Percentiles rank a stretch among this genome's conserved stretches.
phyloP scores from a whole-genome alignment of 2,113 vertebrate genomes.

The Thomomys bottae region DNA sequence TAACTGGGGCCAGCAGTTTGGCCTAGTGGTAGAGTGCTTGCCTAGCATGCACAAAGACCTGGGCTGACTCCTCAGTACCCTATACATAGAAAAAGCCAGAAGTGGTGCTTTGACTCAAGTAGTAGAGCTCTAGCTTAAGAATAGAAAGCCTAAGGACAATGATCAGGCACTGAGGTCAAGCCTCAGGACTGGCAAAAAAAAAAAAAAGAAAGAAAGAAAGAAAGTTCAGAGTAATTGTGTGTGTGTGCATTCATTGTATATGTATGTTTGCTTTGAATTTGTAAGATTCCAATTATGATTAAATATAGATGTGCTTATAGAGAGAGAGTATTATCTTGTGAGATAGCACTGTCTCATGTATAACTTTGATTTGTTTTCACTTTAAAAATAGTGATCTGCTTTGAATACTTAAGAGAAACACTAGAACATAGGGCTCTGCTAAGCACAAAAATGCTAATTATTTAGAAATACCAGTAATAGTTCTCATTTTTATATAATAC shows the following conservation, averaged over 20 bases:
- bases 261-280: not conserved
- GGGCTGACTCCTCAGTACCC: too few species aligned
- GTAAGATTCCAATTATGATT: not conserved
- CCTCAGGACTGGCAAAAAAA: too few species aligned
- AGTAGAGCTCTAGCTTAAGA: too few species aligned
- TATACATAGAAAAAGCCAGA: too few species aligned
- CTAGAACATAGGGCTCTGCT: conserved; percentile 67
- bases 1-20: too few species aligned
- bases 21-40: too few species aligned
- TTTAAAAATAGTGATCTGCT: conserved; percentile 69
- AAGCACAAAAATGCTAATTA: conserved; percentile 77
- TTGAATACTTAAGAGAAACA: conserved; percentile 67
- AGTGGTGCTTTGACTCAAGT: too few species aligned
- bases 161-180: too few species aligned
- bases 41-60: too few species aligned
- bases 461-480: conserved; percentile 68
- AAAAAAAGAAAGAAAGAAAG: not conserved
- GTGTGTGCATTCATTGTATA: not conserved
- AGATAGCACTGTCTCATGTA: conserved; percentile 61
- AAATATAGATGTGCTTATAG: conserved; percentile 30
- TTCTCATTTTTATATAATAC: conserved; percentile 60
- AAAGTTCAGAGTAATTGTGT: not conserved
- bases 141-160: too few species aligned
- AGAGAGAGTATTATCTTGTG: conserved; percentile 65
- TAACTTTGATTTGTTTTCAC: conserved; percentile 10